Percentiles rank a stretch among this genome's conserved stretches.
Conservation (phyloP, 2,113 vertebrate genomes). For the Suricata suricatta region DNA sequence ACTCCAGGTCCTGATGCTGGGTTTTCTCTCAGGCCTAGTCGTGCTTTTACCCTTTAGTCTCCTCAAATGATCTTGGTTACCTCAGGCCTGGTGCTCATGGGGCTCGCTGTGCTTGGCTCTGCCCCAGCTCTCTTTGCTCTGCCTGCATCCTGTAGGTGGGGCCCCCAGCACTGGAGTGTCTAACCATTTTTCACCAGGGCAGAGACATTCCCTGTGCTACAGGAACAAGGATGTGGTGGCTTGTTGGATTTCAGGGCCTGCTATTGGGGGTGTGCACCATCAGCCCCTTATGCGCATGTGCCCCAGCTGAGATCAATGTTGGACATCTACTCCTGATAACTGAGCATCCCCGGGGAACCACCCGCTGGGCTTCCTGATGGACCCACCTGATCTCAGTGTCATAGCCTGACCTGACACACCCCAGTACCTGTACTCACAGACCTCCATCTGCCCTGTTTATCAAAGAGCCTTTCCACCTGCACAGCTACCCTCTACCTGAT, state of each 20-base stretch:
- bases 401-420: background rate
- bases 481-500: background rate
- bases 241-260: background rate
- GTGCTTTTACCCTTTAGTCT: background rate
- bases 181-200: background rate
- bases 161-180: background rate
- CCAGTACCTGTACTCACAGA: background rate
- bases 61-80: background rate
- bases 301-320: background rate
- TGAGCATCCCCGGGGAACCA: background rate
- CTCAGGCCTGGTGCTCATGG: background rate
- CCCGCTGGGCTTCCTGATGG: conserved; percentile 11
- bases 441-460: background rate
- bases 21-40: background rate
- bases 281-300: fast-evolving
- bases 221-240: background rate
- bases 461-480: background rate
- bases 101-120: background rate
- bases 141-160: background rate
- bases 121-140: background rate
- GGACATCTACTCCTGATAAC: background rate
- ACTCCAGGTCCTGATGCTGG: background rate
- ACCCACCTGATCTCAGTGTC: background rate
- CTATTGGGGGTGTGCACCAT: background rate
- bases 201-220: background rate